phyloP scores from a whole-genome alignment of 2,797 vertebrate genomes.

The Intellagama lesueurii region DNA sequence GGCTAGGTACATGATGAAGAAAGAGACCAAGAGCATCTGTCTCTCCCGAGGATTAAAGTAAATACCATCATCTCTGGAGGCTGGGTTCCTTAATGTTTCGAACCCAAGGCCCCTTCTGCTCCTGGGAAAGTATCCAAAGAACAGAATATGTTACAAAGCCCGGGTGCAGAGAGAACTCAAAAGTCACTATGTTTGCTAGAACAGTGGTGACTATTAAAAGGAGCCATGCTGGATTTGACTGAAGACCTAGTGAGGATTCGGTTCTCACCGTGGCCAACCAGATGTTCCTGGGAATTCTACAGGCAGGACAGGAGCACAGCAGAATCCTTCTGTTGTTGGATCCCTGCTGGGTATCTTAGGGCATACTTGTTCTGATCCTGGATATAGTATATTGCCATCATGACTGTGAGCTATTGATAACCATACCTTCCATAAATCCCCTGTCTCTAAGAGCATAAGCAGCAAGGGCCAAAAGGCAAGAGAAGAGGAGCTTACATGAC shows the following conservation, averaged over 20 bases:
- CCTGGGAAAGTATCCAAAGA: conserved; percentile 14
- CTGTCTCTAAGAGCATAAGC: neutral
- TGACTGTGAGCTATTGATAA: no score
- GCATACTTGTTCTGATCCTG: no score
- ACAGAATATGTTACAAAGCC: conserved; percentile 20
- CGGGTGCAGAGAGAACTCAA: neutral
- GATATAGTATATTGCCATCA: no score
- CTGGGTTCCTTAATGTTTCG: conserved; percentile 40
- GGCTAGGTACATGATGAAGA: conserved; percentile 74
- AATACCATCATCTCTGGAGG: conserved; percentile 47
- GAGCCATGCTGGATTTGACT: neutral
- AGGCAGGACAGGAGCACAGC: neutral
- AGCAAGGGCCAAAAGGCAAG: neutral
- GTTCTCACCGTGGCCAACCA: neutral
- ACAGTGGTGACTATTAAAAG: neutral
- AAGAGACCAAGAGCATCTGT: conserved; percentile 69
- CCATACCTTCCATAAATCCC: neutral
- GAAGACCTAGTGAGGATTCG: neutral
- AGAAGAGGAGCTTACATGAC: neutral
- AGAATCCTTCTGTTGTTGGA: no score
- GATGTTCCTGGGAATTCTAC: neutral
- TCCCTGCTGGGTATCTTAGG: no score
- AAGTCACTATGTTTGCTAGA: neutral
- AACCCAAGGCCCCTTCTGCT: conserved; percentile 48
- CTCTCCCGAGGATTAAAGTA: conserved; percentile 68